Evolutionary conservation across 2,113 vertebrate species (phyloP).

Genomic region (Antigone vipio): DNA sequence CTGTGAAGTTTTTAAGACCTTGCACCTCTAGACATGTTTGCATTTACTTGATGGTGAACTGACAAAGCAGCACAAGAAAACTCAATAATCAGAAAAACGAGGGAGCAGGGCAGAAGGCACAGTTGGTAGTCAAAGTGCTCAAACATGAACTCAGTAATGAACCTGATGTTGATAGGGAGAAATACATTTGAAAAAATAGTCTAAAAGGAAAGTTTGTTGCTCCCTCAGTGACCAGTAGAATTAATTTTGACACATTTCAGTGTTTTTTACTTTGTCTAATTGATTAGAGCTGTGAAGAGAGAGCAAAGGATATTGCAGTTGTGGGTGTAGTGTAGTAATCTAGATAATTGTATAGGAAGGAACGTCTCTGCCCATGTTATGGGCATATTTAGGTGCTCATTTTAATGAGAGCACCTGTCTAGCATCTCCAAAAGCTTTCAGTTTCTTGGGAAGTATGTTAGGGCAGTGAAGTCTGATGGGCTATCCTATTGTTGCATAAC

Average conservation of each 20-base stretch:
- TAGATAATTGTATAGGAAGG: background rate
- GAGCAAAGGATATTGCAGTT: background rate
- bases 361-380: background rate
- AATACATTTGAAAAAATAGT: background rate
- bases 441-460: background rate
- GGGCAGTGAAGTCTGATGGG: background rate
- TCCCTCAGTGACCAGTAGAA: background rate
- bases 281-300: background rate
- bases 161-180: background rate
- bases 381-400: background rate
- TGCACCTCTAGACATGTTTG: background rate
- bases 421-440: background rate
- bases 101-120: background rate
- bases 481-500: background rate
- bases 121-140: background rate
- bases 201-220: background rate
- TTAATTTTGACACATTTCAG: background rate
- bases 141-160: rapidly evolving
- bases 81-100: background rate
- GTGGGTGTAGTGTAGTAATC: background rate
- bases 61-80: background rate
- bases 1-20: background rate
- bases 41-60: background rate
- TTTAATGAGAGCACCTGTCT: background rate
- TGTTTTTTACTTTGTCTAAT: background rate